Percentiles rank a stretch among this genome's conserved stretches.
Conservation (phyloP, 2,797 vertebrate genomes). For the Xyrichtys novacula region DNA sequence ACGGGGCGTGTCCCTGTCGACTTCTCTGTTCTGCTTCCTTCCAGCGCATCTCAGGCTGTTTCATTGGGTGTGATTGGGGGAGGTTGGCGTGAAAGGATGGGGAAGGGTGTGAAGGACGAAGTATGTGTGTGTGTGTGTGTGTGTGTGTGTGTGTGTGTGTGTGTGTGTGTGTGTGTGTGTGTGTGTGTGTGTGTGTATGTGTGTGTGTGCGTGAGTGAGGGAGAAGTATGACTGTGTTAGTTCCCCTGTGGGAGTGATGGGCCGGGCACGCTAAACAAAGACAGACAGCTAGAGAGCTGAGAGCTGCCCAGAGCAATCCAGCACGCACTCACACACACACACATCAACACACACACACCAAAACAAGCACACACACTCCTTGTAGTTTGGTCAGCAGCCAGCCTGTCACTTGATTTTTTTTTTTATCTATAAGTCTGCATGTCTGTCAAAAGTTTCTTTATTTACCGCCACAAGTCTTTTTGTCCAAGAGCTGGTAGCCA, state of each 20-base stretch:
- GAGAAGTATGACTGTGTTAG: constrained; percentile 14
- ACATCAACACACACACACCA: constrained; percentile 1
- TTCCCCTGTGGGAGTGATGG: constrained; percentile 46
- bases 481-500: constrained; percentile 95
- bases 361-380: constrained; percentile 2
- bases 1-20: constrained; percentile 15
- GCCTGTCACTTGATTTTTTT: not conserved
- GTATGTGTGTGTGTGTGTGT: constrained; percentile 2
- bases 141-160: constrained; percentile 10
- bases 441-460: constrained; percentile 58
- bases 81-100: constrained; percentile 46
- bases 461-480: constrained; percentile 97
- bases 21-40: constrained; percentile 37
- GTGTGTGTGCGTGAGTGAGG: constrained; percentile 4
- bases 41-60: constrained; percentile 27
- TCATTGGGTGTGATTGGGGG: constrained; percentile 36
- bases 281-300: constrained; percentile 33
- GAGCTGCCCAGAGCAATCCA: constrained; percentile 39
- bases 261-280: constrained; percentile 31
- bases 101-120: constrained; percentile 61
- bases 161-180: not conserved
- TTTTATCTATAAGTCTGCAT: constrained; percentile 12
- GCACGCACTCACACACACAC: constrained; percentile 2
- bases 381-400: constrained; percentile 18
- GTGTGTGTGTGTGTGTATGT: constrained; percentile 12